Conservation (phyloP, 2,888 invertebrate species). For the Panopea generosa region DNA sequence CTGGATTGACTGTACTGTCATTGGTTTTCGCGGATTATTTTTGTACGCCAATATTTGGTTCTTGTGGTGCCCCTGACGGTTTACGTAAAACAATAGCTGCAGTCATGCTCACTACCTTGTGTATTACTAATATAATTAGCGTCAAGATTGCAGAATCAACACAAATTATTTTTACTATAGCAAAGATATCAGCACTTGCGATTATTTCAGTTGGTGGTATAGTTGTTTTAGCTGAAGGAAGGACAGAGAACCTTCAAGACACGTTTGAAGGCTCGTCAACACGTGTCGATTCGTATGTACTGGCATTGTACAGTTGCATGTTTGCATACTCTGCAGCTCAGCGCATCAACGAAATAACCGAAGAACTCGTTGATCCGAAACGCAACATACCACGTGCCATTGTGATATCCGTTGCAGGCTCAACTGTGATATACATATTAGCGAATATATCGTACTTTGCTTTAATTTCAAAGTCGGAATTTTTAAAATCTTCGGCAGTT, state of each 20-base stretch:
- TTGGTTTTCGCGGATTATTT: constrained; percentile 49
- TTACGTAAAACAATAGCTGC: constrained; percentile 27
- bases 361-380: constrained; percentile 36
- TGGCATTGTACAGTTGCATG: constrained; percentile 42
- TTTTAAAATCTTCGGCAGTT: constrained; percentile 40
- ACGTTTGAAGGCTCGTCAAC: constrained; percentile 24
- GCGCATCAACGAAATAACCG: constrained; percentile 35
- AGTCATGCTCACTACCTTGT: constrained; percentile 12
- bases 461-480: constrained; percentile 24
- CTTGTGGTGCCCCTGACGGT: constrained; percentile 14
- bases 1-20: constrained; percentile 29
- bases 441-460: constrained; percentile 40
- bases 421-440: constrained; percentile 35
- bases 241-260: constrained; percentile 71
- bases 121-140: constrained; percentile 86
- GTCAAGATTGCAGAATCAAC: constrained; percentile 96
- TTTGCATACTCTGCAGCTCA: constrained; percentile 41
- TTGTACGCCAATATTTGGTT: constrained; percentile 19
- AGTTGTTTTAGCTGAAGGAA: constrained; percentile 94
- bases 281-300: constrained; percentile 10
- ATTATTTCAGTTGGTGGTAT: constrained; percentile 95
- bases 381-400: constrained; percentile 41
- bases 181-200: constrained; percentile 94
- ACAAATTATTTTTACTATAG: constrained; percentile 96
- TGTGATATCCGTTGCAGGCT: constrained; percentile 30